Conservation (phyloP, 30 jellyfish, hydroid and myxozoan genomes). For the Turritopsis rubra region DNA sequence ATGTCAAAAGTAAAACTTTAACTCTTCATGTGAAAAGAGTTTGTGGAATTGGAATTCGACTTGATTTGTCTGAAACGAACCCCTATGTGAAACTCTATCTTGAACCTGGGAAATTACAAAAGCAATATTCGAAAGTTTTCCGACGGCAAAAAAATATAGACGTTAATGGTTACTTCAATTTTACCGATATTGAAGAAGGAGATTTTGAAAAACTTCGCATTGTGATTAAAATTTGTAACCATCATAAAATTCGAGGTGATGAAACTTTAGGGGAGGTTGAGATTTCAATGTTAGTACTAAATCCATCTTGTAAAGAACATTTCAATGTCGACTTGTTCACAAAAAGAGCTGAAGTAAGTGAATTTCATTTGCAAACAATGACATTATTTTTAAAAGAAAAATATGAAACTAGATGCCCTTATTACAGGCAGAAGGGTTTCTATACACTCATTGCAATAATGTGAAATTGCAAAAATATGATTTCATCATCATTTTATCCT, state of each 20-base stretch:
- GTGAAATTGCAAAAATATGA: no score
- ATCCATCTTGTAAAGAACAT: slow-evolving; percentile 36
- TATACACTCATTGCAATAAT: no score
- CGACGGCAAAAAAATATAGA: slow-evolving; percentile 65
- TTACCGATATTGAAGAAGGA: slow-evolving; percentile 35
- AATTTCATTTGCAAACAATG: neutral
- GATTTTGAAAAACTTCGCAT: slow-evolving; percentile 53
- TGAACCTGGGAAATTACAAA: slow-evolving; percentile 81
- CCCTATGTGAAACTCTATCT: slow-evolving; percentile 68
- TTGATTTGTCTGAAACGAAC: slow-evolving; percentile 38
- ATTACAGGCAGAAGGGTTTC: no score
- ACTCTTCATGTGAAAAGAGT: slow-evolving; percentile 50
- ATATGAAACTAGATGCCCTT: no score
- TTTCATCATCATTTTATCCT: no score
- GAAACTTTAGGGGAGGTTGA: slow-evolving; percentile 83
- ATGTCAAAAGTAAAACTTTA: slow-evolving; percentile 26
- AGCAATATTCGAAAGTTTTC: slow-evolving; percentile 65
- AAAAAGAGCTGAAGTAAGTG: slow-evolving; percentile 44
- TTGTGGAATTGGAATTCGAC: slow-evolving; percentile 54
- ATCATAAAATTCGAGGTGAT: slow-evolving; percentile 42
- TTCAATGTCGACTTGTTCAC: slow-evolving; percentile 59
- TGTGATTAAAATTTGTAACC: slow-evolving; percentile 58
- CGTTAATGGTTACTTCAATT: slow-evolving; percentile 44
- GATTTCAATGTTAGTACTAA: slow-evolving; percentile 46
- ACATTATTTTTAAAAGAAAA: no score